Base-by-base conservation (phyloP, 2,888 invertebrate genomes). In the Peribatodes rhomboidaria region DNA sequence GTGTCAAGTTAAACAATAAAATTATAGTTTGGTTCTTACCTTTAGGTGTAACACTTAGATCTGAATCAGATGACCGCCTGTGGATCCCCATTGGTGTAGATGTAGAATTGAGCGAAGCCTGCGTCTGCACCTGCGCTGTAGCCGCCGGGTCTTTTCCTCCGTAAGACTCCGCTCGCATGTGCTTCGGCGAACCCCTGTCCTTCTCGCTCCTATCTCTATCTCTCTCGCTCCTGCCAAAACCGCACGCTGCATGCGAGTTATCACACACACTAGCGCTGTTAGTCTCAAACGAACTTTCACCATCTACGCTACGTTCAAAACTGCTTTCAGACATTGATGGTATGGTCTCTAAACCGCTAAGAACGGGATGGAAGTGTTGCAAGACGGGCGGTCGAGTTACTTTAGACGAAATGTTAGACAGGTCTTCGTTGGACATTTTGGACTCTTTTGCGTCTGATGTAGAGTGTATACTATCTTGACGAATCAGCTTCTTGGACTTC, bases 1-100 rank as follows among this genome's bases (percentile, higher is more conserved):
- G 7, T 33, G 1, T 33, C 3, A n/a, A 37, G 3, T 37, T 13
- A n/a, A 37, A 37, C 4, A 37, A 37, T n/a, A n/a, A 13, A 13
- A 3, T n/a, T 2, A 33, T 13, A 11, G 20, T 10, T 50, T 46
- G 10, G 18, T 22, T 46, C 80, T 72, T 59, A 98, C 98, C 98
- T 96, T 98, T 98, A 4, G 98, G 98, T 11, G 98, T 98, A 53
- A 98, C 96, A 92, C 97, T 98, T 73, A 98, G 94, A 90, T 99
- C 99, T 0, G 98, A 98, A 87, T 98, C 99, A 2, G 98, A 98
- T 3, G 98, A 98, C 74, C 98, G 94, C 57, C 98, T 94, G 81
- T 96, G 96, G 68, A 92, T 96, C 89, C 87, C 94, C 87, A 85
- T 83, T 55, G 85, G 94, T 39, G 92, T 92, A 0, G 94, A 94